Evolutionary conservation across 1,140 invertebrate genomes (phyloP), one percentile per base, ranked within the genome.

Genomic region (Belonocnema kinseyi): DNA sequence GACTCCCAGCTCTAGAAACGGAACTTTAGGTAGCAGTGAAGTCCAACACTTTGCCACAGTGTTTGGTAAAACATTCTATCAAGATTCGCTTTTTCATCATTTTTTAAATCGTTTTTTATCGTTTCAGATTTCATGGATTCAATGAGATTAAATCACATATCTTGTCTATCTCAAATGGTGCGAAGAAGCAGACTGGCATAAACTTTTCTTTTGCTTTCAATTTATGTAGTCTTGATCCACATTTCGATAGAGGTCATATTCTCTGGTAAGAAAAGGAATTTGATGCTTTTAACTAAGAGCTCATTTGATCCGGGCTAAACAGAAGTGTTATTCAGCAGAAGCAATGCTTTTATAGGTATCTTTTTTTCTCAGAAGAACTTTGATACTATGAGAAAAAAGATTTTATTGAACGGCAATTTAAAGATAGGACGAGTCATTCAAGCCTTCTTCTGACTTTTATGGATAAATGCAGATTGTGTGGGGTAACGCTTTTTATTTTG

Each of bases 41-140:
- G 54, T 56, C 66, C 70, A 77, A 53, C 75, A 77, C 19, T 77
- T 77, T 17, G 12, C 8, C n/a, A 77, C 72, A 33, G 70, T 77
- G 12, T 7, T 13, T 1, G 17, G 8, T 2, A 14, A 51, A 33
- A 72, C 19, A 12, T 56, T 19, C 54, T 77, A 19, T 66, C 75
- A 77, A 52, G 66, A 51, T 54, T 77, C 66, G 16, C 50, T 54
- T 33, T 33, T 33, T 33, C 5, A 33, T 33, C 26, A 33, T 33
- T 2, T 33, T 33, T 33, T 33, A 3, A 2, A 33, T 33, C 26
- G 4, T 33, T 33, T 33, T 33, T 5, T 33, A 33, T 33, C 26
- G 50, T 72, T n/a, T 50, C 53, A n/a, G 46, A 14, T 26, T 77
- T 77, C 14, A 72, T 33, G 14, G 17, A n/a, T 72, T 72, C 61